Conservation (phyloP, 2,797 vertebrate species). For the Rhinogobio ventralis region DNA sequence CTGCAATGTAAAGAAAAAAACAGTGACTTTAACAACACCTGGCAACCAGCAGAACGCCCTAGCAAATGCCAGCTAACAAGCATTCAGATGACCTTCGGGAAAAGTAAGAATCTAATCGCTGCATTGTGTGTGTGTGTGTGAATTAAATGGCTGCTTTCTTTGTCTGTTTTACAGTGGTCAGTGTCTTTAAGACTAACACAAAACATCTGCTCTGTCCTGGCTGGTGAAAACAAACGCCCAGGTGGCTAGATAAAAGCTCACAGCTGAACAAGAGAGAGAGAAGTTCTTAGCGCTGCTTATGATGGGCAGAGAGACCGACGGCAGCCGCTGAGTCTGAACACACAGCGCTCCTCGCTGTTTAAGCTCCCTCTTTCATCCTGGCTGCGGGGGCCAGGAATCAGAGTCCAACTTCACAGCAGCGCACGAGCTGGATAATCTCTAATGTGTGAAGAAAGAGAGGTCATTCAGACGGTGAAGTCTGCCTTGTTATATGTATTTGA, state of each 20-base stretch:
- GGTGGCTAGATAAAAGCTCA: conserved; percentile 37
- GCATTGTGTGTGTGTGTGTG: background rate
- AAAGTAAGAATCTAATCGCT: background rate
- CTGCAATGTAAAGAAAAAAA: background rate
- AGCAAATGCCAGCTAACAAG: background rate
- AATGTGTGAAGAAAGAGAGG: conserved; percentile 35
- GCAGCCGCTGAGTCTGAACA: conserved; percentile 39
- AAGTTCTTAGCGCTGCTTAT: conserved; percentile 43
- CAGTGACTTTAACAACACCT: background rate
- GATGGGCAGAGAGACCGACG: conserved; percentile 20
- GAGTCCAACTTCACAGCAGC: conserved; percentile 47
- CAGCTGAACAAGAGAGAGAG: conserved; percentile 25
- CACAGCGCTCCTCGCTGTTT: conserved; percentile 31
- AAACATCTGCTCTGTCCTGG: conserved; percentile 43
- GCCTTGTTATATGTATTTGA: conserved; percentile 15
- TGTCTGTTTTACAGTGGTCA: conserved; percentile 6
- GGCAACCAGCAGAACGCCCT: background rate
- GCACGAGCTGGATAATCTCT: conserved; percentile 42
- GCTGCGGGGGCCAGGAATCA: conserved; percentile 43
- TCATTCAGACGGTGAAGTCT: conserved; percentile 34
- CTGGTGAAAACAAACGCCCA: conserved; percentile 36
- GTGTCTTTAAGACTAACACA: conserved; percentile 7
- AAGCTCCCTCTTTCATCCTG: conserved; percentile 54
- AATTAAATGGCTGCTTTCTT: background rate
- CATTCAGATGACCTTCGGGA: background rate